Base-by-base conservation (phyloP, 2,888 invertebrate species). In the Leptinotarsa juncta region DNA sequence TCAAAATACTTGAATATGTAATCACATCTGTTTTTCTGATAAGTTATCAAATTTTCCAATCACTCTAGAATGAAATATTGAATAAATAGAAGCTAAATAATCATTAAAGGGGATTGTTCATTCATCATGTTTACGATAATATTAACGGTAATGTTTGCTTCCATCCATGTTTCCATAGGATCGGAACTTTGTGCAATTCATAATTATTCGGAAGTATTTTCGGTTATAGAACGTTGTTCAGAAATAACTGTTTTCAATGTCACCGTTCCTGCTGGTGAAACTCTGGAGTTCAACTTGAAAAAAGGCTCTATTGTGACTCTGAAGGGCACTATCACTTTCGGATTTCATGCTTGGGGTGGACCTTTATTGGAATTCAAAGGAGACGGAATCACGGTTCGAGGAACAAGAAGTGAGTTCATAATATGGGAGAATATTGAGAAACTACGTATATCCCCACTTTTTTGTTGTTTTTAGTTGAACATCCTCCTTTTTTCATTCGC, bases 341-440 rank as follows among this genome's bases (percentile, higher is more conserved):
- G 67, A 20, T 67, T 70, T 51, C 67, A 50, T 15, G 53, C 67
- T 50, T 74, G 74, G 74, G 48, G 57, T 42, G 74, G 74, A 48
- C 74, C 74, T 23, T 50, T 74, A 51, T 48, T 74, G 42, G 51
- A 67, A 67, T 65, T 74, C 18, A 70, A 14, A 67, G 74, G 74
- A 42, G 67, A 66, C 0, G 60, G 23, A 20, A 67, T 74, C 4
- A 74, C 70, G n/a, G 67, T 74, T 7, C 74, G 71, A 60, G 74
- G 74, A 49, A 18, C 26, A 42, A 69, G 67, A 60, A 70, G 74
- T 74, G 7, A 70, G 48, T 42, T 42, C 10, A 3, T 42, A 42
- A 10, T 42, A 42, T 42, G 10, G 42, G 3, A 42, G 10, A 42
- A 42, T 42, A 42, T 42, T 10, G 4, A 1, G 26, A 26, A 26